A percentile compares a stretch with the other conserved stretches of the same genome.
Conservation (phyloP, 2,888 invertebrate genomes). For the Hymenopus coronatus region DNA sequence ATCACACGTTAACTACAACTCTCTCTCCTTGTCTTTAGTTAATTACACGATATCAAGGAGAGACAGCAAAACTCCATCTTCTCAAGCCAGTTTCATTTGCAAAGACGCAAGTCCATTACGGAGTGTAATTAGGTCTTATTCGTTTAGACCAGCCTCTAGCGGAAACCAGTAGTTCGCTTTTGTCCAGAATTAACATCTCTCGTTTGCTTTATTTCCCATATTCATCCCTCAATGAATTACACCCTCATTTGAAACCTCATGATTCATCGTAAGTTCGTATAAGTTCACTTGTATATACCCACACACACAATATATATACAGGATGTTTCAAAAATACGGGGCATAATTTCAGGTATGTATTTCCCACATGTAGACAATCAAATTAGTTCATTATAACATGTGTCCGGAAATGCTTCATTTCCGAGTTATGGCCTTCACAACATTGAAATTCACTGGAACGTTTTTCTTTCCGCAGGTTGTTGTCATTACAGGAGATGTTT, state of each 20-base stretch:
- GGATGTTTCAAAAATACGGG: too few relatives aligned
- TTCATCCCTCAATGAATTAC: not conserved
- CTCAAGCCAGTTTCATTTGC: not conserved
- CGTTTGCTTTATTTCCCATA: not conserved
- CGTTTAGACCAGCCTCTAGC: not conserved
- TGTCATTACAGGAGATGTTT: too few relatives aligned
- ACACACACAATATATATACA: too few relatives aligned
- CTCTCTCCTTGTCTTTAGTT: not conserved
- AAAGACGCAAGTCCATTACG: conserved; percentile 8
- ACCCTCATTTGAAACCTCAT: not conserved
- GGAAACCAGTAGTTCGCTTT: not conserved
- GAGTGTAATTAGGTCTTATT: conserved; percentile 16
- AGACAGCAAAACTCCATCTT: not conserved
- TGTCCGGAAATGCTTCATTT: too few relatives aligned
- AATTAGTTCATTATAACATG: too few relatives aligned
- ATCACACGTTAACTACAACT: not conserved
- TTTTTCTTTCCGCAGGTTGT: too few relatives aligned
- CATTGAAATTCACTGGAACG: too few relatives aligned
- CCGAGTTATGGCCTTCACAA: too few relatives aligned
- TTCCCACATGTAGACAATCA: too few relatives aligned
- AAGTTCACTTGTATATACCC: too few relatives aligned
- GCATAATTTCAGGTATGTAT: too few relatives aligned
- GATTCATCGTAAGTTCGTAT: not conserved
- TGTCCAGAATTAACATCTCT: not conserved
- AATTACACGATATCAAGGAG: not conserved